A percentile compares a stretch with the other conserved stretches of the same genome.
Evolutionary conservation across 2,113 vertebrate species (phyloP).

Genomic region (Hydrolagus affinis): DNA sequence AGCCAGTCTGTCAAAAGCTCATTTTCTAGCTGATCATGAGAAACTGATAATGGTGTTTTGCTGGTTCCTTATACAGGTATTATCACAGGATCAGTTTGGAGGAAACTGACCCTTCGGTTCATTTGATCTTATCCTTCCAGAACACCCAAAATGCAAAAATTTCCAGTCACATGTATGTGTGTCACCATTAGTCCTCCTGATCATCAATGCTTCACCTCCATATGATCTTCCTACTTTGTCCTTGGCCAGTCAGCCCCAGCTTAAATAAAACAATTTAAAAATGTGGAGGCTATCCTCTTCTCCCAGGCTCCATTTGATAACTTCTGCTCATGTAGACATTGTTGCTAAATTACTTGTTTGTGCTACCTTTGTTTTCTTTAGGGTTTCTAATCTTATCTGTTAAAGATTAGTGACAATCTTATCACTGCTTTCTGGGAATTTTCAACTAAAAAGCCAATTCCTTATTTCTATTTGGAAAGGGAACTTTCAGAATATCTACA

Average conservation of each 20-base stretch:
- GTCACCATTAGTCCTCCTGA: background rate
- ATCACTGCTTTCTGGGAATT: background rate
- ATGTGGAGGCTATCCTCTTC: background rate
- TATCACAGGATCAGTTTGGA: no score
- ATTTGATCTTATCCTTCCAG: no score
- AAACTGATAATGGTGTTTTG: no score
- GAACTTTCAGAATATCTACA: background rate
- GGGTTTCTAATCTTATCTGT: background rate
- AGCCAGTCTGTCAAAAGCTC: no score
- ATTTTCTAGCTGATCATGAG: no score
- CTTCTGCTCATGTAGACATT: background rate
- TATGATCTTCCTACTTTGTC: background rate
- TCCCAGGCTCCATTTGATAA: background rate
- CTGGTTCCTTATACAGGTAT: no score
- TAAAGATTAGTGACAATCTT: background rate
- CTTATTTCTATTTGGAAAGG: background rate
- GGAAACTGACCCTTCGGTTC: no score
- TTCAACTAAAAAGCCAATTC: background rate
- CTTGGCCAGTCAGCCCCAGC: background rate
- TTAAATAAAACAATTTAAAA: background rate
- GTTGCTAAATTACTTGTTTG: background rate
- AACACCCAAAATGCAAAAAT: no score
- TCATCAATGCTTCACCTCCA: background rate
- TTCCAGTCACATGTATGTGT: no score
- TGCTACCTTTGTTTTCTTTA: background rate